Percentiles rank a stretch among this genome's conserved stretches.
Evolutionary conservation across 2,113 vertebrate genomes (phyloP).

Genomic region (Ammodramus savannarum): DNA sequence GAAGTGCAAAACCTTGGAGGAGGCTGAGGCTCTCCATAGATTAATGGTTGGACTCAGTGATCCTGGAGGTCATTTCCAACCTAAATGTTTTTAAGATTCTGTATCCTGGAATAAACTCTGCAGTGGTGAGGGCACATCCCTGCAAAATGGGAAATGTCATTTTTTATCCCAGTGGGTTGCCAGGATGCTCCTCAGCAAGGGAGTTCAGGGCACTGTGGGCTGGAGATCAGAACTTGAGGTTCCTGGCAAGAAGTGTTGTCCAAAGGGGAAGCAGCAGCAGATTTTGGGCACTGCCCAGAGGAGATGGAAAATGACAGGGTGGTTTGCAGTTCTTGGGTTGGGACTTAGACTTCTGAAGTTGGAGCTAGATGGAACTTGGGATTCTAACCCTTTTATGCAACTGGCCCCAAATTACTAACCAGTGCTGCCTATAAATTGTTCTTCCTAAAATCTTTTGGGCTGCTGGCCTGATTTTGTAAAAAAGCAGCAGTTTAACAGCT

Average conservation of each 20-base stretch:
- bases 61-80: background rate
- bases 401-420: background rate
- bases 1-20: background rate
- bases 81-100: background rate
- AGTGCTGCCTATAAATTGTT: background rate
- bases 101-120: background rate
- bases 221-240: background rate
- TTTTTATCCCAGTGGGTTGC: background rate
- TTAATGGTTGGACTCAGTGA: background rate
- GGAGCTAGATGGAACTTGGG: background rate
- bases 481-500: background rate
- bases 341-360: background rate
- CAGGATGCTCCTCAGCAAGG: background rate
- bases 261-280: background rate
- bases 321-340: background rate
- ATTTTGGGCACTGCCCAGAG: background rate
- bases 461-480: background rate
- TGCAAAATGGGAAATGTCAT: background rate
- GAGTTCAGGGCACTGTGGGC: background rate
- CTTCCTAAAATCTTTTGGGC: background rate
- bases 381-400: constrained; percentile 1
- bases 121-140: background rate
- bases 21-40: background rate
- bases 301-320: constrained; percentile 12
- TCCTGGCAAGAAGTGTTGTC: background rate